Base-by-base conservation (phyloP, 1,140 invertebrate species). In the Proctacanthus coquilletti region DNA sequence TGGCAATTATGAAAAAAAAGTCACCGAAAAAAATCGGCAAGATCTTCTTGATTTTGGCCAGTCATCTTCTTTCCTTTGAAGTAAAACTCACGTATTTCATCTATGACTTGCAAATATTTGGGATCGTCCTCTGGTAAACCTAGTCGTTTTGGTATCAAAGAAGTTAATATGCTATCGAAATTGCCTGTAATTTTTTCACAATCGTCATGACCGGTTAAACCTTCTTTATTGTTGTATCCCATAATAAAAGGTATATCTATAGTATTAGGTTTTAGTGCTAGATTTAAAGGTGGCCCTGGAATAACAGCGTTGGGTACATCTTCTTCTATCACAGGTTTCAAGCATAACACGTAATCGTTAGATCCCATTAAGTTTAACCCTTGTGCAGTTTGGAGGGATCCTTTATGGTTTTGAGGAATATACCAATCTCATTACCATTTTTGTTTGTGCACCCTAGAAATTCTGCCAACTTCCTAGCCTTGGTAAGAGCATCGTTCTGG, bases 141-240 rank as follows among this genome's bases (percentile, higher is more conserved):
- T 50, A 44, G 8, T 50, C 31, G 45, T 4, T 40, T 34, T 0
- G 53, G 53, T n/a, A 56, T 47, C n/a, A 48, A 14, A 11, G 49
- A 45, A 0, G 43, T 37, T 10, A 60, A 18, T 36, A 57, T 51
- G 21, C 49, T 38, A 1, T 50, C 42, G 27, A 40, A 49, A 2
- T 43, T 39, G 5, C 48, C 45, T 4, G 59, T 8, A 19, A 49
- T 54, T 3, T 42, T 43, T 20, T 40, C 35, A 2, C 45, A 46
- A 39, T 39, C 43, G 0, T 42, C 5, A 1, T 55, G 5, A 42
- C 54, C 50, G 5, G 44, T 42, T n/a, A 50, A 39, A 13, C 54
- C 54, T 13, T 58, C 54, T 3, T 37, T 44, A 0, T 50, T 52
- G 15, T 48, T 57, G 29, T 52, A 51, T 18, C 54, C 54, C 49